A percentile compares a stretch with the other conserved stretches of the same genome.
phyloP scores from a whole-genome alignment of 2,888 invertebrate genomes.

The Drosophila leonis region DNA sequence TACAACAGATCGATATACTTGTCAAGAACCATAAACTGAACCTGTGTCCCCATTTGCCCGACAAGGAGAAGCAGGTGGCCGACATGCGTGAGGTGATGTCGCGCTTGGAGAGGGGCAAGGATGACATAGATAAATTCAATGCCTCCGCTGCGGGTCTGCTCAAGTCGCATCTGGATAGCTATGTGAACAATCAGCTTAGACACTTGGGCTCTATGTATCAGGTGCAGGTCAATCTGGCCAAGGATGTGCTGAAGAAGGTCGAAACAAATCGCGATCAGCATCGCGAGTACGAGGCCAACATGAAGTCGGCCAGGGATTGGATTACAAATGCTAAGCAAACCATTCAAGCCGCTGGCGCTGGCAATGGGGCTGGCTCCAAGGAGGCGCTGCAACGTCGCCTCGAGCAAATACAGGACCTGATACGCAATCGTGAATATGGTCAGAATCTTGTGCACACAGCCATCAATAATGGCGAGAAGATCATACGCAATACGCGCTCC shows the following conservation, averaged over 20 bases:
- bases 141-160: constrained; percentile 91
- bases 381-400: constrained; percentile 93
- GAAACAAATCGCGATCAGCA: constrained; percentile 95
- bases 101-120: constrained; percentile 91
- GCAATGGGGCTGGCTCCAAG: constrained; percentile 92
- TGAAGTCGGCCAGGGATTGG: constrained; percentile 92
- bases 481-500: constrained; percentile 93
- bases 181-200: constrained; percentile 94
- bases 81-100: constrained; percentile 92
- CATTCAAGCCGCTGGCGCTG: constrained; percentile 92
- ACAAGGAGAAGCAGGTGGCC: constrained; percentile 93
- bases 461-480: constrained; percentile 95
- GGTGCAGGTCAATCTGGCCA: constrained; percentile 94
- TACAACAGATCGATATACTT: constrained; percentile 95
- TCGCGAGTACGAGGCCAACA: constrained; percentile 91
- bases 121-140: constrained; percentile 93
- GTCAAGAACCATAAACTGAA: constrained; percentile 96
- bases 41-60: constrained; percentile 91
- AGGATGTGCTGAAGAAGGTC: constrained; percentile 95
- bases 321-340: constrained; percentile 94
- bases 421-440: constrained; percentile 93
- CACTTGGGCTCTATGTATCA: constrained; percentile 95
- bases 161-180: constrained; percentile 93
- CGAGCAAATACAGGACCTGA: constrained; percentile 91
- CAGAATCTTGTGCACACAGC: constrained; percentile 94